These are phyloP conservation scores for Spilogale gracilis DNA, from an alignment of 2,113 vertebrate species.

Conservation along the genomic window DNA sequence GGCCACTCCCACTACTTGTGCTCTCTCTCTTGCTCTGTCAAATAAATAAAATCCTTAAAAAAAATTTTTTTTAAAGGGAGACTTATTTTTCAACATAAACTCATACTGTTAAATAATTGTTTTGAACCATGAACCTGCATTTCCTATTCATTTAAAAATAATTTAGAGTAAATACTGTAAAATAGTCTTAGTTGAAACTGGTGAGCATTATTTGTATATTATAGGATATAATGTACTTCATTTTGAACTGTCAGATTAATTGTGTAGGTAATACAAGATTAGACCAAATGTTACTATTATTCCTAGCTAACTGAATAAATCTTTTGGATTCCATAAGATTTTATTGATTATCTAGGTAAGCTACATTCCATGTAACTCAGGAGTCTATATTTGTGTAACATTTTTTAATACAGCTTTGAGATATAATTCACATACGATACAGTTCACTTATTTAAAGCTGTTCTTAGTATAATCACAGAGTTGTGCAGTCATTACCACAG, in stretches of 20 bases:
- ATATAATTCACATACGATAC: not conserved
- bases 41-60: not conserved
- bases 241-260: slow-evolving; percentile 4
- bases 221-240: not conserved
- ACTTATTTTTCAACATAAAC: slow-evolving; percentile 7
- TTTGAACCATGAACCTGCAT: not conserved
- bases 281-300: slow-evolving; percentile 42
- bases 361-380: not conserved
- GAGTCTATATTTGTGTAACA: not conserved
- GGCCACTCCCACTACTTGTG: not conserved
- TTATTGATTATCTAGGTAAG: slow-evolving; percentile 44
- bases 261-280: not conserved
- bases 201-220: not conserved
- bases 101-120: not conserved
- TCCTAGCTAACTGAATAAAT: not conserved
- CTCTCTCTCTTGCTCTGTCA: not conserved
- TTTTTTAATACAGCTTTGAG: not conserved
- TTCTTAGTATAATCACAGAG: not conserved
- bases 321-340: slow-evolving; percentile 1
- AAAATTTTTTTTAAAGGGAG: not conserved
- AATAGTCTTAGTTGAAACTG: slow-evolving; percentile 32
- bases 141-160: not conserved
- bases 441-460: not conserved
- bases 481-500: not conserved
- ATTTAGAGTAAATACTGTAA: slow-evolving; percentile 28